Evolutionary conservation across 2,888 invertebrate species (phyloP).

Genomic region (Argyresthia albistria): DNA sequence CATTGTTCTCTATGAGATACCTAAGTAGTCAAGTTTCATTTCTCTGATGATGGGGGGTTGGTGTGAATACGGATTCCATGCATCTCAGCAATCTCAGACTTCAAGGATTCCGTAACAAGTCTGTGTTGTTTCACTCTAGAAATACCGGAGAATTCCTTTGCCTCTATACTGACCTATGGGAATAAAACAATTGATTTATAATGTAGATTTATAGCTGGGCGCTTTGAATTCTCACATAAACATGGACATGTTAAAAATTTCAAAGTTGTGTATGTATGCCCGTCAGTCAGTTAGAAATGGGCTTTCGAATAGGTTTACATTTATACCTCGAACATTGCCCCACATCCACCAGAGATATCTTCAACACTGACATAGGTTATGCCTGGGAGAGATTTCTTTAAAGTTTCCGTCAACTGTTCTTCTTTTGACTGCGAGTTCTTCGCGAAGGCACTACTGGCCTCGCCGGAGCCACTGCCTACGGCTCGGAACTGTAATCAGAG

Average conservation of each 20-base stretch:
- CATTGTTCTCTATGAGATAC: too few relatives aligned
- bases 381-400: conserved; percentile 68
- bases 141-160: conserved; percentile 79
- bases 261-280: background rate
- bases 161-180: conserved; percentile 72
- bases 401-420: conserved; percentile 37
- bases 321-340: conserved; percentile 83
- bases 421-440: conserved; percentile 47
- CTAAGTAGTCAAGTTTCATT: conserved; percentile 14
- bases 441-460: conserved; percentile 22
- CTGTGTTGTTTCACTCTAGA: conserved; percentile 82
- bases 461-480: background rate
- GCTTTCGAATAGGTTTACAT: too few relatives aligned
- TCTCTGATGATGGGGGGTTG: conserved; percentile 41
- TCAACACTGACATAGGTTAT: conserved; percentile 76
- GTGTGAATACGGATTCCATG: conserved; percentile 88
- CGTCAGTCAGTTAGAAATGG: too few relatives aligned
- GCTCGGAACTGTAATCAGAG: background rate
- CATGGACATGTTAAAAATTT: background rate
- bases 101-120: conserved; percentile 79
- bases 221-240: background rate
- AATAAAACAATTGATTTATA: too few relatives aligned
- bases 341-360: conserved; percentile 86
- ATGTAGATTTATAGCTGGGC: background rate
- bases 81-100: conserved; percentile 85